Base-by-base conservation (phyloP, 2,797 vertebrate genomes). In the Hephaestus fuliginosus region DNA sequence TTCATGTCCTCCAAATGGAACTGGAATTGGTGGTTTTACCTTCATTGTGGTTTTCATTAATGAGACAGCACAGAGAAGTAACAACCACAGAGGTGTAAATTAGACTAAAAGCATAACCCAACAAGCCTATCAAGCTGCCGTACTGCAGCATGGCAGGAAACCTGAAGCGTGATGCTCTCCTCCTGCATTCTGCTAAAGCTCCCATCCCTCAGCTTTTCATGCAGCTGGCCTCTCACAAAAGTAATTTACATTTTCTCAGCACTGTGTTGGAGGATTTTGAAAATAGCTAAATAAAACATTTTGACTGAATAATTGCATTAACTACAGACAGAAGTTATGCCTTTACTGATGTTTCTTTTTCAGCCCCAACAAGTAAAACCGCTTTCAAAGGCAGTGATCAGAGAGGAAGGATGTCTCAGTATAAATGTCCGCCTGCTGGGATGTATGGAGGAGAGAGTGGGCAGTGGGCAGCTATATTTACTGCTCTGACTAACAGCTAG, bases 401-500 rank as follows among this genome's bases (percentile, higher is more conserved):
- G 43, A 69, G 56, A 66, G 1, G 75, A 80, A 61, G 17, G 70
- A 63, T 17, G 46, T 79, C 78, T 87, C 64, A 14, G 36, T 33
- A 64, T 44, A 8, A 74, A 69, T 20, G n/a, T 73, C 60, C 53
- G 57, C 62, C 80, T 83, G 64, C 76, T 83, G 81, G 48, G 75
- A 88, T 76, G 82, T 88, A 89, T 88, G 74, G 81, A 90, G 83
- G 83, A 90, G 82, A 56, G 89, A 85, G 90, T 91, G 88, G 90
- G 90, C 78, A 82, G 89, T 3, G 15, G 68, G 74, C 48, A 61
- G 79, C 83, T 92, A 83, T 91, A 90, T 93, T 89, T 91, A 87
- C 80, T 82, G 60, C 89, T 89, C 87, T 92, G 87, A 91, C 90
- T 91, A 90, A 92, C 0, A 77, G 76, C 82, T n/a, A 81, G 63